These are phyloP conservation scores for Papilio glaucus DNA, from an alignment of 1,140 invertebrate genomes.

Conservation along the genomic window DNA sequence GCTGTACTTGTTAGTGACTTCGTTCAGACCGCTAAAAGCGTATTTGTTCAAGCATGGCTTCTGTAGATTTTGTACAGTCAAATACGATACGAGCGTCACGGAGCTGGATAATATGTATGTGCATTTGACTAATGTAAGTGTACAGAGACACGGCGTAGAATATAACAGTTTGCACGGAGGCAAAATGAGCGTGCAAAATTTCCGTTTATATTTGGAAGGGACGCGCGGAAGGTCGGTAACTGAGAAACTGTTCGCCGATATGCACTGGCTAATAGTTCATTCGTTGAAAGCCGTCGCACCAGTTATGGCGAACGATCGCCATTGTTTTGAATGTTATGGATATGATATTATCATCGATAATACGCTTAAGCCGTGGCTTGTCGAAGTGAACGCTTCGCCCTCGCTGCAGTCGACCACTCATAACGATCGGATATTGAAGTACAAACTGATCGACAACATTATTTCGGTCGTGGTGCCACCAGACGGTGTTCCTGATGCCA, in stretches of 20 bases:
- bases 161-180: conserved; percentile 97
- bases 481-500: conserved; percentile 94
- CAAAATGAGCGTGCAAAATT: conserved; percentile 96
- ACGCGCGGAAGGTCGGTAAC: conserved; percentile 94
- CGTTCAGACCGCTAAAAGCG: conserved; percentile 91
- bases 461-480: conserved; percentile 95
- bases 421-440: conserved; percentile 97
- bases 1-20: conserved; percentile 93
- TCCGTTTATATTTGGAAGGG: conserved; percentile 95
- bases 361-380: conserved; percentile 92
- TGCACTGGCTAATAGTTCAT: conserved; percentile 95
- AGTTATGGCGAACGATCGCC: conserved; percentile 89
- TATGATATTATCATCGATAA: conserved; percentile 96
- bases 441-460: conserved; percentile 97
- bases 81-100: conserved; percentile 90
- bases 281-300: conserved; percentile 91
- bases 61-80: conserved; percentile 91
- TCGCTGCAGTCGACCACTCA: conserved; percentile 97
- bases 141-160: conserved; percentile 93
- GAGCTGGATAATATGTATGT: conserved; percentile 93
- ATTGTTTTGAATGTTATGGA: conserved; percentile 96
- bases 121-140: conserved; percentile 95
- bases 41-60: conserved; percentile 93
- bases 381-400: conserved; percentile 97
- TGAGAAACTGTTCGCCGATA: conserved; percentile 91